Base-by-base conservation (phyloP, 2,888 invertebrate genomes). In the Pediacus dermestoides region DNA sequence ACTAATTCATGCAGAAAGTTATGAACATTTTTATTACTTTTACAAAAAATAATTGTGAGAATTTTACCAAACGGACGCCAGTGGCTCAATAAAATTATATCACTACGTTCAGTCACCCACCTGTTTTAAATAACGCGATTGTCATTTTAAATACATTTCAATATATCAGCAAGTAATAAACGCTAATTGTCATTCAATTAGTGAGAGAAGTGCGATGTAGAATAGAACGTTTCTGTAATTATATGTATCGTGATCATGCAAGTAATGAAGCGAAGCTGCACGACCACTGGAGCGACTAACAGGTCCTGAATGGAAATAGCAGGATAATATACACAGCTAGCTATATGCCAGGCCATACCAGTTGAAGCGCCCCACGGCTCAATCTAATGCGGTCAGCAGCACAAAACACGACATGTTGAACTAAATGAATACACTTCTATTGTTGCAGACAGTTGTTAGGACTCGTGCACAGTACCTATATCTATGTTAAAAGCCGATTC, bases 121-220 rank as follows among this genome's bases (percentile, higher is more conserved):
- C n/a, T n/a, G n/a, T n/a, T n/a, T n/a, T n/a, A n/a, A n/a, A n/a
- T n/a, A n/a, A n/a, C n/a, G n/a, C n/a, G n/a, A n/a, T n/a, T n/a
- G n/a, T n/a, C n/a, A n/a, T n/a, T n/a, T n/a, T n/a, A n/a, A n/a
- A n/a, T n/a, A n/a, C n/a, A n/a, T n/a, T n/a, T n/a, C n/a, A n/a
- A n/a, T n/a, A n/a, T n/a, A n/a, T n/a, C n/a, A n/a, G n/a, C n/a
- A n/a, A n/a, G n/a, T n/a, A n/a, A n/a, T n/a, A n/a, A n/a, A n/a
- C n/a, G 13, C 30, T 46, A 46, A 46, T 46, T 46, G 43, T 37
- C 36, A 48, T 48, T 48, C 48, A 48, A 44, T 45, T 40, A 42
- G 34, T 40, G 42, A 30, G 30, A 18, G 28, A 38, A 39, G 23
- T 28, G 34, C 10, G 30, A 15, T 23, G 35, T 16, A 34, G 37